Evolutionary conservation across 2,797 vertebrate genomes (phyloP).

Genomic region (Pangasius sanitwongsei): DNA sequence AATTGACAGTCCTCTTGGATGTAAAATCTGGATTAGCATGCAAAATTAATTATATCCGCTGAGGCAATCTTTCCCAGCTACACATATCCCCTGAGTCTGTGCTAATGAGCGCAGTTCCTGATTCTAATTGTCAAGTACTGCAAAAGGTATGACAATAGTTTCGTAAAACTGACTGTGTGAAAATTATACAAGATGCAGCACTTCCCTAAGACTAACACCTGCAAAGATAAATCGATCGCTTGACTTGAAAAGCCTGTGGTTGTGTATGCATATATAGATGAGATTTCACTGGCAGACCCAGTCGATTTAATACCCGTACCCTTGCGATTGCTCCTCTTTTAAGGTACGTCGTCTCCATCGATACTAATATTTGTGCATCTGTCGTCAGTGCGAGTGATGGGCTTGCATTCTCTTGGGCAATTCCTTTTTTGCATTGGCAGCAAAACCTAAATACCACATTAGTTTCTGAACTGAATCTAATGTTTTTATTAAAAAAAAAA

Average conservation of each 20-base stretch:
- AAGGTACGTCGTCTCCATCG: slow-evolving; percentile 25
- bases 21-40: slow-evolving; percentile 57
- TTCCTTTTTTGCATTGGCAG: slow-evolving; percentile 1
- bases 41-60: slow-evolving; percentile 57
- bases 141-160: slow-evolving; percentile 49
- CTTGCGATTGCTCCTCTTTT: slow-evolving; percentile 40
- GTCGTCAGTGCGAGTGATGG: slow-evolving; percentile 26
- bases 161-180: slow-evolving; percentile 26
- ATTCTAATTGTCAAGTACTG: slow-evolving; percentile 52
- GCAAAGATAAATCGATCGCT: slow-evolving; percentile 38
- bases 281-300: slow-evolving; percentile 30
- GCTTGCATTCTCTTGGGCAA: not conserved
- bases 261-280: slow-evolving; percentile 49
- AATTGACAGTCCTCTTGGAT: slow-evolving; percentile 47
- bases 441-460: not conserved
- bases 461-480: not conserved
- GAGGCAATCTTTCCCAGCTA: slow-evolving; percentile 38
- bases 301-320: slow-evolving; percentile 33
- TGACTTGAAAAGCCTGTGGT: slow-evolving; percentile 27
- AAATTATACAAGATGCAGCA: slow-evolving; percentile 20
- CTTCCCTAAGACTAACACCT: slow-evolving; percentile 14
- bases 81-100: slow-evolving; percentile 36
- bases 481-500: not conserved
- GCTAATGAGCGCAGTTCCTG: slow-evolving; percentile 50
- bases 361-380: slow-evolving; percentile 28